A percentile compares a stretch with the other conserved stretches of the same genome.
These are phyloP conservation scores for Lytechinus variegatus DNA, from an alignment of 35 echinoderm and acorn worm genomes.

Conservation along the genomic window DNA sequence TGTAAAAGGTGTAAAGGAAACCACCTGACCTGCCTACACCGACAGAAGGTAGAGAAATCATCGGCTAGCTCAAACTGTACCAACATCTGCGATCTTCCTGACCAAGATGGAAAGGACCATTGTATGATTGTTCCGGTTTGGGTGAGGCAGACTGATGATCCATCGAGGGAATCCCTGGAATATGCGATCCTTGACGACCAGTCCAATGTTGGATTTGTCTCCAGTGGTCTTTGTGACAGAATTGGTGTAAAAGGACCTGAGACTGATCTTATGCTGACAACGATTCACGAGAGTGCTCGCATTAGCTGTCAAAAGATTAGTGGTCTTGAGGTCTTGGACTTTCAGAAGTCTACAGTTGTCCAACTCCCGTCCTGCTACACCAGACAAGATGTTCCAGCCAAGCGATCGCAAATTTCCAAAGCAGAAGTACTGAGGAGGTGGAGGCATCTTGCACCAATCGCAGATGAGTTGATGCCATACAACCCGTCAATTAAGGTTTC, in stretches of 20 bases:
- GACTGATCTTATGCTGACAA: background rate
- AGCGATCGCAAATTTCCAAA: too few species aligned
- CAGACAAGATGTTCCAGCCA: too few species aligned
- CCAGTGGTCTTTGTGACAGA: background rate
- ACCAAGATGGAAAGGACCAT: background rate
- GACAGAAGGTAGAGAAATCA: background rate
- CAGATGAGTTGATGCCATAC: too few species aligned
- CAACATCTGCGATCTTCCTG: background rate
- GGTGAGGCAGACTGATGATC: background rate
- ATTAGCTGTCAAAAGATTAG: background rate
- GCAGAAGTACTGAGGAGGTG: background rate
- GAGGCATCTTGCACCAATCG: too few species aligned
- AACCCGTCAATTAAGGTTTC: too few species aligned
- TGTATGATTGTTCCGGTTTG: conserved; percentile 63
- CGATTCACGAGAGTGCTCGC: background rate
- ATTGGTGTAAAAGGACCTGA: background rate
- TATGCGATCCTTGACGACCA: conserved; percentile 36
- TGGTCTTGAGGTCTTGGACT: too few species aligned
- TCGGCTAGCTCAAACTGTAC: background rate
- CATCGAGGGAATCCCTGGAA: background rate
- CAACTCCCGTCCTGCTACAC: too few species aligned
- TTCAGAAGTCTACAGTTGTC: too few species aligned
- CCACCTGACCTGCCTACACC: conserved; percentile 1
- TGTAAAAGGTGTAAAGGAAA: background rate
- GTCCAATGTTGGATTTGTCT: background rate